Conservation (phyloP, 2,113 vertebrate genomes). For the Archocentrus centrarchus region DNA sequence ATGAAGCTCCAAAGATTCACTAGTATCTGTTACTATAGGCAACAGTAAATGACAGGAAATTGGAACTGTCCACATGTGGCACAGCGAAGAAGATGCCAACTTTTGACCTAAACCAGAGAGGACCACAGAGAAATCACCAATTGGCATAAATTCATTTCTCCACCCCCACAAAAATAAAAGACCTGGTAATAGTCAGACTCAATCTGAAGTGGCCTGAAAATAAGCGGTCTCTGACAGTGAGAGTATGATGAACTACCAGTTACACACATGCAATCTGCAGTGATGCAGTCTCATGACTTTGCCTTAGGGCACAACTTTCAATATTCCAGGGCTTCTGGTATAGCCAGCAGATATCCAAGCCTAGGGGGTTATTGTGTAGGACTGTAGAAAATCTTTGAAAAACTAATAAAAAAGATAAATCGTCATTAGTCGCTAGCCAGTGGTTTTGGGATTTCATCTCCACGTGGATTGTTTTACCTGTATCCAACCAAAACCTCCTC, state of each 20-base stretch:
- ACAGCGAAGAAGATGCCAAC: not conserved
- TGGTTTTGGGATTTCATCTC: no score
- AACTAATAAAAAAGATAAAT: not conserved
- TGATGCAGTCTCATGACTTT: not conserved
- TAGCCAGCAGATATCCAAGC: not conserved
- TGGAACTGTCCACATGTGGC: not conserved
- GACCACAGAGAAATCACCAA: not conserved
- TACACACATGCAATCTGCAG: not conserved
- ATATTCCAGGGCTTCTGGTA: not conserved
- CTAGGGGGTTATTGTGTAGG: not conserved
- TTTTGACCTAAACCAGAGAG: not conserved
- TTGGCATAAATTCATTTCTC: not conserved
- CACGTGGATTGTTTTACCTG: no score
- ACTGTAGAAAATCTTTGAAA: not conserved
- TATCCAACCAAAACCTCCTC: no score
- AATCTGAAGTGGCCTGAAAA: not conserved
- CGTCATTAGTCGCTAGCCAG: not conserved
- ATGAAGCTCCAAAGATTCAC: not conserved
- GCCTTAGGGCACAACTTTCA: accelerated
- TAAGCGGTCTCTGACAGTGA: not conserved
- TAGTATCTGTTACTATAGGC: not conserved
- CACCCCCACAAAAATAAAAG: not conserved
- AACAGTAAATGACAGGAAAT: not conserved
- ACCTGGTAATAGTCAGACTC: not conserved
- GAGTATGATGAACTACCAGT: not conserved